Evolutionary conservation across 2,113 vertebrate genomes (phyloP), one percentile per base, ranked within the genome.

Genomic region (Apistogramma diplotaenia): DNA sequence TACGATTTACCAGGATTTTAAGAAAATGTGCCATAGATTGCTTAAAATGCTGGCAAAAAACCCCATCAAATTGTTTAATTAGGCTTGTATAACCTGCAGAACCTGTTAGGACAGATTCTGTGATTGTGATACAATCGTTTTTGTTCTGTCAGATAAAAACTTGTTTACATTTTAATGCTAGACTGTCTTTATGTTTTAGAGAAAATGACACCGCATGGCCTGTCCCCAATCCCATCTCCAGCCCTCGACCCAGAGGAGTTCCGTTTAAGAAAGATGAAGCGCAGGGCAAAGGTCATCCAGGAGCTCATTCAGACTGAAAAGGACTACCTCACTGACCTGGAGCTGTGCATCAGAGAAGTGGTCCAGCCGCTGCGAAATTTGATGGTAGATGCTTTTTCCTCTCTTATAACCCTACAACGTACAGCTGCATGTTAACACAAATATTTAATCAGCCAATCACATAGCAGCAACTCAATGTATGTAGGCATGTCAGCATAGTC

Each of bases 271-370:
- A 96, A 97, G 95, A 98, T 99, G 97, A 94, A 87, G 53, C 97
- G 92, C 83, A 96, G 98, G 78, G 93, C 89, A 5, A 99, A 97
- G 89, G 95, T 99, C 91, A 97, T 99, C 0, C 74, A 95, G 81
- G 98, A 99, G 86, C 95, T 99, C 23, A 79, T 98, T 49, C 97
- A 98, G 94, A 99, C 98, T 0, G 98, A 99, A 80, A 97, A 90
- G 73, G 98, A 98, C 88, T 98, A 95, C 74, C 93, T 97, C 86
- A 96, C 85, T 0, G 95, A 97, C 59, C 86, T 99, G 92, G 96
- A 98, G 84, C 94, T 99, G 81, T 99, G 97, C 78, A 94, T 99
- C 83, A 95, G 84, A 86, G 96, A 98, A 83, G 97, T 99, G 85
- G 94, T 99, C 71, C 96, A 95, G 83, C 98, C 98, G 25, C 91